Evolutionary conservation across 2,888 invertebrate species (phyloP).

Genomic region (Halictus quadricinctus): DNA sequence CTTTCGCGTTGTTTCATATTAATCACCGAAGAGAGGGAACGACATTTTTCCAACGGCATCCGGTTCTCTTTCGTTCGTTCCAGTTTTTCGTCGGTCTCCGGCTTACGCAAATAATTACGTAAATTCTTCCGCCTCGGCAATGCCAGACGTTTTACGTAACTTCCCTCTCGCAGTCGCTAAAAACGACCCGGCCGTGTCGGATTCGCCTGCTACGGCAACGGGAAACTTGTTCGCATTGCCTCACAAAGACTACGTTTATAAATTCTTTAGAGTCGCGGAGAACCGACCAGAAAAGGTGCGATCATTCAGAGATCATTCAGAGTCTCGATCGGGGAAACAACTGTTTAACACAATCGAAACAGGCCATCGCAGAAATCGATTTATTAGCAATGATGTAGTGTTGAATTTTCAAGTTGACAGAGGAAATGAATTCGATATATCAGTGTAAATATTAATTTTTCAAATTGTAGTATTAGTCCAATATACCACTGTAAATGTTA

Average conservation of each 20-base stretch:
- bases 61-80: neutral
- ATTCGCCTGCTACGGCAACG: neutral
- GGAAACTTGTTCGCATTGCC: neutral
- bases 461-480: too few species aligned
- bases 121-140: neutral
- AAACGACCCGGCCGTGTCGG: neutral
- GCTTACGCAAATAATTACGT: conserved; percentile 15
- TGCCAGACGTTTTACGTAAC: conserved; percentile 15
- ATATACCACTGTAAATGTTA: too few species aligned
- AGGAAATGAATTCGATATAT: too few species aligned
- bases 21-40: neutral
- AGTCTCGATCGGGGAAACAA: neutral
- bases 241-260: neutral
- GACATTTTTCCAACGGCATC: neutral
- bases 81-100: neutral
- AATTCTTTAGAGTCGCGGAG: neutral
- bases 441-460: too few species aligned
- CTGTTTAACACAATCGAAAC: neutral
- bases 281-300: neutral
- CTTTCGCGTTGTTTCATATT: neutral
- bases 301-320: neutral
- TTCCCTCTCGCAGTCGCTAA: neutral
- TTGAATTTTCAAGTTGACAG: too few species aligned
- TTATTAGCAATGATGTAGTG: too few species aligned
- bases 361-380: neutral